Evolutionary conservation across 2,797 vertebrate species (phyloP).

Genomic region (Channallabes apus): DNA sequence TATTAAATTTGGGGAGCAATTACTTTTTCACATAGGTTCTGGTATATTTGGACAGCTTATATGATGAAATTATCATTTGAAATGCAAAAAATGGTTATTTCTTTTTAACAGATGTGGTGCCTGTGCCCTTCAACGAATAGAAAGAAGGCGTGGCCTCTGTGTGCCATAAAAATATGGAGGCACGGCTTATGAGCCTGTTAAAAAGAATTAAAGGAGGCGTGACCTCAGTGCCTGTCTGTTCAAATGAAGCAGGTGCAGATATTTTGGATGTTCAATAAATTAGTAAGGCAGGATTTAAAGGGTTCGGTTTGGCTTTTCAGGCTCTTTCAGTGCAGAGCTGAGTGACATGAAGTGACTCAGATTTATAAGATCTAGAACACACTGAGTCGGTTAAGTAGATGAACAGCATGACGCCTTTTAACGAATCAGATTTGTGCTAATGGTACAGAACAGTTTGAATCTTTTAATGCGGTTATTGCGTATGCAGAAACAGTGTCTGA

Average conservation of each 20-base stretch:
- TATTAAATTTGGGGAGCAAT: too few species aligned
- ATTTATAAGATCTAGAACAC: neutral
- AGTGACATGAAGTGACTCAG: neutral
- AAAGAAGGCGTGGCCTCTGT: neutral
- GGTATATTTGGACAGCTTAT: too few species aligned
- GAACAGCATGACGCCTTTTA: neutral
- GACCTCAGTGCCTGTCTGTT: neutral
- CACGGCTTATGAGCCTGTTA: neutral
- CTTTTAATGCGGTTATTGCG: neutral
- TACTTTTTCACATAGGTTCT: too few species aligned
- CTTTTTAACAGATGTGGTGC: neutral
- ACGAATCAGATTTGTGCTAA: neutral
- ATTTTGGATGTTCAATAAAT: neutral
- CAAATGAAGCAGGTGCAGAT: too few species aligned
- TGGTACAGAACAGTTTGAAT: neutral
- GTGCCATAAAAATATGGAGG: neutral
- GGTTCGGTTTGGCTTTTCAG: neutral
- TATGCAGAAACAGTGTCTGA: neutral
- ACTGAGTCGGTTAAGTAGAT: neutral
- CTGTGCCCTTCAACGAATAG: neutral
- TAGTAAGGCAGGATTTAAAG: neutral
- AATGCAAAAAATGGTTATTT: too few species aligned
- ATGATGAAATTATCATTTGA: too few species aligned
- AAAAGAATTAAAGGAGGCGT: neutral
- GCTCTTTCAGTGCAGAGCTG: neutral